Percentiles rank a stretch among this genome's conserved stretches.
These are phyloP conservation scores for Meiosimyza platycephala DNA, from an alignment of 2,888 invertebrate genomes.

Conservation along the genomic window DNA sequence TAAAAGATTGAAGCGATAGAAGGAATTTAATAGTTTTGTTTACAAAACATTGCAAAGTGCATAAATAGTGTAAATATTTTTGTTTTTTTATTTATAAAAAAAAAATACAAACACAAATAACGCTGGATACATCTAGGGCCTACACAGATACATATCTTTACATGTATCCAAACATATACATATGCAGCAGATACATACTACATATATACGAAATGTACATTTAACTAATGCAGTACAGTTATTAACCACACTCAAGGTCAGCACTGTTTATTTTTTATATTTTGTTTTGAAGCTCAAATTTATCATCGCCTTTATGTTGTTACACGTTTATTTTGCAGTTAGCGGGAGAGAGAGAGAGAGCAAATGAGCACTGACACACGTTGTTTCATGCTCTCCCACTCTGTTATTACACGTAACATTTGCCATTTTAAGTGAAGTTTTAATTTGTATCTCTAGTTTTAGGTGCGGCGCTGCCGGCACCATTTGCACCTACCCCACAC, in stretches of 20 bases:
- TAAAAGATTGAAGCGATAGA: background rate
- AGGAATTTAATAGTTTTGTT: conserved; percentile 20
- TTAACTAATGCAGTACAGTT: conserved; percentile 49
- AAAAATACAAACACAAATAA: background rate
- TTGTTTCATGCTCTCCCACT: conserved; percentile 43
- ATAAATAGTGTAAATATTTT: background rate
- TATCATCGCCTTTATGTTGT: conserved; percentile 54
- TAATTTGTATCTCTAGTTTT: no score
- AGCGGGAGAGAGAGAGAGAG: background rate
- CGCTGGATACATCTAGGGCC: background rate
- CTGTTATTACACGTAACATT: background rate
- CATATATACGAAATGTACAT: conserved; percentile 27
- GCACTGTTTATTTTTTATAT: conserved; percentile 66
- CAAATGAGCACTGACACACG: conserved; percentile 42
- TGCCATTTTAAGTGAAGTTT: no score
- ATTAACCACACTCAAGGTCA: conserved; percentile 65
- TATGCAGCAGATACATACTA: conserved; percentile 35
- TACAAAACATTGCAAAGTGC: conserved; percentile 19
- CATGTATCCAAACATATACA: conserved; percentile 31
- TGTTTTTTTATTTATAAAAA: background rate
- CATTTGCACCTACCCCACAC: no score
- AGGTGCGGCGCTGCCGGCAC: no score
- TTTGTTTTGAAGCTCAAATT: conserved; percentile 65
- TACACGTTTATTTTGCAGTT: conserved; percentile 22
- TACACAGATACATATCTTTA: background rate